These are phyloP conservation scores for Conus ventricosus DNA, from an alignment of 1,140 invertebrate species.

Conservation along the genomic window DNA sequence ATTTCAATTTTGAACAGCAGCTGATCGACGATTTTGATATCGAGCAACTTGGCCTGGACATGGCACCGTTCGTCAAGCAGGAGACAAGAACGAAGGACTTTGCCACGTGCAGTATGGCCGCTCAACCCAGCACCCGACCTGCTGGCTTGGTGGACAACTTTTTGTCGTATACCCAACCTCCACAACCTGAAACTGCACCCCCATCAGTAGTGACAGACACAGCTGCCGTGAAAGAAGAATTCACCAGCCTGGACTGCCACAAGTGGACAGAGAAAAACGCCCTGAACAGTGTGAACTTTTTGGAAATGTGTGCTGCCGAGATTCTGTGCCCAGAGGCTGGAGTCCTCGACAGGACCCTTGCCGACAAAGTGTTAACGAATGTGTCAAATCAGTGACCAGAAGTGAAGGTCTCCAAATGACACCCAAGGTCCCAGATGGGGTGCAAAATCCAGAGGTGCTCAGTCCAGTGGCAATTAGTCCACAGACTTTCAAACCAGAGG, in stretches of 20 bases:
- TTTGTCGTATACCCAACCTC: neutral
- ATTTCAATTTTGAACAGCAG: neutral
- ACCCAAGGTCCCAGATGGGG: neutral
- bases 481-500: neutral
- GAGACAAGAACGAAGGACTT: neutral
- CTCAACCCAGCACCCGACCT: neutral
- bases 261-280: neutral
- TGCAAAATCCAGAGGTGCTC: neutral
- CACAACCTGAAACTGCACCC: neutral
- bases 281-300: neutral
- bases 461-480: neutral
- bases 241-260: neutral
- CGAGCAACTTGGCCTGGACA: neutral
- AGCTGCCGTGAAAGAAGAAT: neutral
- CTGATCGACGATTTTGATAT: neutral
- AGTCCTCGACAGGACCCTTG: neutral
- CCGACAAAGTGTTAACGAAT: neutral
- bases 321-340: neutral
- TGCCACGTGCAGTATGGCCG: constrained; percentile 5
- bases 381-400: neutral
- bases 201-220: neutral
- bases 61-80: neutral
- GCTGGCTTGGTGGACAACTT: neutral
- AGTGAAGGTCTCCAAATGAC: neutral
- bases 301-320: neutral